Conservation (phyloP, 1,140 invertebrate species). For the Chrysomallon squamiferum region DNA sequence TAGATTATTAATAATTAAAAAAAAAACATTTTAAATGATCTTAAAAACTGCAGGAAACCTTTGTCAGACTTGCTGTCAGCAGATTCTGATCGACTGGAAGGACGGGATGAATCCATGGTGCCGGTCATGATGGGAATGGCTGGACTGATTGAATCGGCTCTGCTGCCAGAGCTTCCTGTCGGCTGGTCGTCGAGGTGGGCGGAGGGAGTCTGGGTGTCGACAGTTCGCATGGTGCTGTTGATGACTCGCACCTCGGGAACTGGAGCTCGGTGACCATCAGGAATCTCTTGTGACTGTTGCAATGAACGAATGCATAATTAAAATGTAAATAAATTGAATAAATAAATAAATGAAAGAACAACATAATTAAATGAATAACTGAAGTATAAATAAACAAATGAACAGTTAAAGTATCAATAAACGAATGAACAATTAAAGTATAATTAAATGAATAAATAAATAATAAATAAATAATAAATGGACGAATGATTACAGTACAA, state of each 20-base stretch:
- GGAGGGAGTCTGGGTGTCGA: slow-evolving; percentile 83
- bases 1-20: no score
- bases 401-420: no score
- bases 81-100: slow-evolving; percentile 65
- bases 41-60: slow-evolving; percentile 16
- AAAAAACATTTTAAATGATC: no score
- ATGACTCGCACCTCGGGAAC: slow-evolving; percentile 75
- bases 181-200: slow-evolving; percentile 60
- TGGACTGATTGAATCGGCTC: slow-evolving; percentile 54
- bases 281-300: slow-evolving; percentile 60
- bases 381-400: no score
- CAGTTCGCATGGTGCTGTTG: slow-evolving; percentile 69
- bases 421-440: no score
- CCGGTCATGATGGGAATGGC: slow-evolving; percentile 69
- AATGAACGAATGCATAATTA: no score
- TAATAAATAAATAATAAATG: no score
- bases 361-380: no score
- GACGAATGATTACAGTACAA: no score
- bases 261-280: slow-evolving; percentile 84
- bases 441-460: no score
- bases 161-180: slow-evolving; percentile 28
- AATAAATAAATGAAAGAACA: no score
- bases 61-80: slow-evolving; percentile 31
- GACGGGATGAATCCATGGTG: slow-evolving; percentile 68
- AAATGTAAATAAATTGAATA: no score